Evolutionary conservation across 2,113 vertebrate genomes (phyloP), one percentile per base, ranked within the genome.

Genomic region (Gadus chalcogrammus): DNA sequence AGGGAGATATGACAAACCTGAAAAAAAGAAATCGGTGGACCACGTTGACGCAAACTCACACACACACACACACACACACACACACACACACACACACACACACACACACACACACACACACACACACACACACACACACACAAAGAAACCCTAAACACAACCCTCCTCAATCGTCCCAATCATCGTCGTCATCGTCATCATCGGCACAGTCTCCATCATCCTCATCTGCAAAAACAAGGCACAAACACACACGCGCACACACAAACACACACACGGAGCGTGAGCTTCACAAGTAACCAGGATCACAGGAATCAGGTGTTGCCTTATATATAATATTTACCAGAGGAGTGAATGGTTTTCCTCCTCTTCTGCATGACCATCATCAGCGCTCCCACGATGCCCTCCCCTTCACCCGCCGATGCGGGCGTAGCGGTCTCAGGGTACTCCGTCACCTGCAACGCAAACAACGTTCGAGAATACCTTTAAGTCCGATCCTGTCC

Each of bases 361-460:
- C 95, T 96, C 75, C 95, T 91, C 83, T 97, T 96, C 83, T 97
- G 93, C 94, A 97, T 97, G 78, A 93, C 95, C n/a, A 91, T 90
- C 93, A 96, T 96, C 59, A 97, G 90, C 52, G 95, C 95, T 1
- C 95, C 95, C 1, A 96, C 95, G 42, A 97, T 91, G 28, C 95
- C 95, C 71, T 94, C 93, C 0, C 85, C 75, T 20, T 81, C 80
- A 15, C 90, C 88, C 3, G 62, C 5, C 1, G 86, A n/a, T 2
- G 76, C 3, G 59, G 90, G 71, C 0, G 85, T 24, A 8, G 85
- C 65, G 9, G 48, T 52, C 0, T 95, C 93, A 0, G 82, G 52
- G 31, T n/a, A 75, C 0, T 88, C 84, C 8, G 68, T 67, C 65
- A 92, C 91, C 91, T 93, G 5, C 0, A 35, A 70, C 13, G 77